Evolutionary conservation across 2,888 invertebrate species (phyloP).

Genomic region (Agelastica alni): DNA sequence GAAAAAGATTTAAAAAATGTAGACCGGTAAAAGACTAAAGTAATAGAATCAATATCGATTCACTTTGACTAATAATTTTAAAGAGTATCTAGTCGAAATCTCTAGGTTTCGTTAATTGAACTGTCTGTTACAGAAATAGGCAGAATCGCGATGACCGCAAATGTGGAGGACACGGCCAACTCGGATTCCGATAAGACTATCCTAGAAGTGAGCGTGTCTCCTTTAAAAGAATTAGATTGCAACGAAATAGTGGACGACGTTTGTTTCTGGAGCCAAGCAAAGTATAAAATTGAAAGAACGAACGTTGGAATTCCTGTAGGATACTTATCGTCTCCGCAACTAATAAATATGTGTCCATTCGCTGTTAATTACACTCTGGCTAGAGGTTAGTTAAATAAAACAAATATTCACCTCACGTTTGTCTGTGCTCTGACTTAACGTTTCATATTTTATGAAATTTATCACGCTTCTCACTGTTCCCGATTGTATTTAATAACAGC

Average conservation of each 20-base stretch:
- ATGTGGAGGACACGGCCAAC: slow-evolving; percentile 40
- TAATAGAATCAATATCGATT: too few relatives aligned
- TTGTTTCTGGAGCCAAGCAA: slow-evolving; percentile 51
- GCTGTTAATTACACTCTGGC: slow-evolving; percentile 57
- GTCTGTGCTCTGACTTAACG: too few relatives aligned
- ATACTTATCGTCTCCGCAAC: slow-evolving; percentile 46
- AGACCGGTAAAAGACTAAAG: too few relatives aligned
- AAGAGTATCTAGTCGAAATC: too few relatives aligned
- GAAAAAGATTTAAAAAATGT: too few relatives aligned
- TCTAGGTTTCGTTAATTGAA: too few relatives aligned
- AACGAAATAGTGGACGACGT: slow-evolving; percentile 47
- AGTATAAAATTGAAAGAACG: slow-evolving; percentile 47
- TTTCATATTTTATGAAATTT: too few relatives aligned
- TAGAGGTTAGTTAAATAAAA: slow-evolving; percentile 56
- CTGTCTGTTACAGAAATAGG: slow-evolving; percentile 31
- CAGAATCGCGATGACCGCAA: slow-evolving; percentile 37
- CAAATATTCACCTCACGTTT: too few relatives aligned
- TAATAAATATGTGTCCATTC: slow-evolving; percentile 58
- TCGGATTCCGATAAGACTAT: slow-evolving; percentile 37
- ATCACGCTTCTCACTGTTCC: too few relatives aligned
- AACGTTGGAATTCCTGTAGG: slow-evolving; percentile 43
- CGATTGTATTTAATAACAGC: too few relatives aligned
- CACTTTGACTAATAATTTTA: too few relatives aligned
- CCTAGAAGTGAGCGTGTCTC: slow-evolving; percentile 41
- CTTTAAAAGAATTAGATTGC: slow-evolving; percentile 43